Conservation (phyloP, 2,888 invertebrate species). For the Liodrosophila aerea region DNA sequence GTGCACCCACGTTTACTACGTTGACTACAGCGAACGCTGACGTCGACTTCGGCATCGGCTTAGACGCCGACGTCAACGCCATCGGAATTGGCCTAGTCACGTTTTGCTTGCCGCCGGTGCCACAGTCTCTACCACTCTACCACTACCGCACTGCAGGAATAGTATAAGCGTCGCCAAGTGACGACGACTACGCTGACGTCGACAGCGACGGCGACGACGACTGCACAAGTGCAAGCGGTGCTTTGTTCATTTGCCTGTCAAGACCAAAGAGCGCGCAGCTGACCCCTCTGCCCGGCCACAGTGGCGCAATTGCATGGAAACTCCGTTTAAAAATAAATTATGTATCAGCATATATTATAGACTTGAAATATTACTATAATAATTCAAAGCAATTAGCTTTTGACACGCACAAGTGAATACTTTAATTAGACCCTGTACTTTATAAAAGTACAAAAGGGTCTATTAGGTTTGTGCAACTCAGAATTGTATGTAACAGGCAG, state of each 20-base stretch:
- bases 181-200: not conserved
- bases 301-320: not conserved
- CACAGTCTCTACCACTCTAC: not conserved
- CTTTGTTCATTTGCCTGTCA: constrained; percentile 39
- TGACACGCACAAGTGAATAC: too few species aligned
- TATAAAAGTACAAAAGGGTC: too few species aligned
- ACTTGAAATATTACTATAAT: too few species aligned
- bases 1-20: constrained; percentile 32
- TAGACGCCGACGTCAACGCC: constrained; percentile 22
- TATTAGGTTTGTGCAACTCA: too few species aligned
- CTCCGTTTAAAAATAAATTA: not conserved
- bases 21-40: not conserved
- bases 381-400: too few species aligned
- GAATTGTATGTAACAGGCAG: too few species aligned
- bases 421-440: too few species aligned
- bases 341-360: too few species aligned
- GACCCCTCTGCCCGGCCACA: constrained; percentile 19
- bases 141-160: constrained; percentile 10
- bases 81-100: constrained; percentile 62
- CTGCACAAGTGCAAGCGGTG: constrained; percentile 9
- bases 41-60: not conserved
- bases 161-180: not conserved
- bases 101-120: constrained; percentile 31
- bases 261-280: constrained; percentile 18
- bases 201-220: not conserved